Base-by-base conservation (phyloP, 2,797 vertebrate species). In the Pachyuromys duprasi region DNA sequence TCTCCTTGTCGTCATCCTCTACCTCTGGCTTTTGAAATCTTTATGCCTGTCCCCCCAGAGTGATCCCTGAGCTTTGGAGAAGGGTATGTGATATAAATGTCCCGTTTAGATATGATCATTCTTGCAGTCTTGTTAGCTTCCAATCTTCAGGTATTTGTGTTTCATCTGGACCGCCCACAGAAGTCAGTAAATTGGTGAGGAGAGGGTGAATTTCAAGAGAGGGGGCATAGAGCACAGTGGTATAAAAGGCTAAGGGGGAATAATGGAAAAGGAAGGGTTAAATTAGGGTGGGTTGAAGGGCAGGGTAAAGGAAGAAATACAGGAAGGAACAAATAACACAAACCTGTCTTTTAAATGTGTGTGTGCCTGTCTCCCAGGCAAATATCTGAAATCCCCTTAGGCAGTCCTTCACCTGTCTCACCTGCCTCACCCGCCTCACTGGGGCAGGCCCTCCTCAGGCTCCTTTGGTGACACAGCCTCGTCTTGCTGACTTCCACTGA, bases 381-480 rank as follows among this genome's bases (percentile, higher is more conserved):
- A 72, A 12, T 24, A 22, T 78, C 87, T 74, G 60, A 36, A 87
- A 78, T 53, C 0, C 1, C n/a, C 22, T 36, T 33, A 42, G 7
- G 2, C 15, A 3, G 31, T 49, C 8, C 49, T 11, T 49, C 49
- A 49, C 49, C 8, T 8, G 49, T 11, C 49, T 49, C 5, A 49
- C 49, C 8, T 14, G 36, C 20, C 1, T 42, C 63, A 18, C 57
- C 22, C 5, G 15, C 49, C 72, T 26, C 8, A 11, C 22, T 2
- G 31, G 9, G 33, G 36, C 42, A 36, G 18, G 0, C 6, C 1
- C 57, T 60, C 13, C 17, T 22, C 22, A 18, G 49, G 22, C 5
- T 18, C 9, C 6, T 0, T 1, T 3, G 15, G 26, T 42, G 26
- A 26, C 9, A 3, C 13, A 79, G 45, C 79, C 2, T 26, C 20